Evolutionary conservation across 2,113 vertebrate species (phyloP), one percentile per base, ranked within the genome.

Genomic region (Planiliza haematocheilus): DNA sequence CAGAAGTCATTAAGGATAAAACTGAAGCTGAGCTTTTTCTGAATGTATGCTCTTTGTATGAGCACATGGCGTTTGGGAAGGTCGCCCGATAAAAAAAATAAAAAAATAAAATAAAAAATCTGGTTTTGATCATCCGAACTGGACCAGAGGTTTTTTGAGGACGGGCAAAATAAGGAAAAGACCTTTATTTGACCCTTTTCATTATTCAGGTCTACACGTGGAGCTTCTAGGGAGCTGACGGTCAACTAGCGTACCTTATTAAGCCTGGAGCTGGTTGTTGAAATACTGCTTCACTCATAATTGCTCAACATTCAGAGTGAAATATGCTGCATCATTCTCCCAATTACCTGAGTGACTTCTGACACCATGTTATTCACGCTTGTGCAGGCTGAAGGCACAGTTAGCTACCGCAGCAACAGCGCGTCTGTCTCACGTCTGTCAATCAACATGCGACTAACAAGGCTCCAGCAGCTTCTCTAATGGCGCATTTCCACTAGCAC

Each of bases 391-490:
- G n/a, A 37, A 16, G 11, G 13, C n/a, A 16, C 16, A 70, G 38
- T 8, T 24, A 70, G 0, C 72, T 61, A 36, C 57, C n/a, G n/a
- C 18, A 37, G 38, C 14, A 50, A 62, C 59, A 52, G 39, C 1
- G 24, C 1, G 30, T 3, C n/a, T n/a, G 39, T 67, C 52, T 64
- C 55, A 46, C 24, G 59, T 66, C 38, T 71, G 63, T 70, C 73
- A 64, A 38, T 70, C 64, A 61, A 74, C 60, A 60, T 41, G 8
- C 42, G 17, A 58, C 72, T 51, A 75, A 82, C 3, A 64, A 42
- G 18, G 63, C 39, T 60, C 66, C 64, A 67, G 24, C 56, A 48
- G 62, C n/a, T n/a, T n/a, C n/a, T n/a, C n/a, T n/a, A n/a, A n/a
- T n/a, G n/a, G n/a, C n/a, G n/a, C n/a, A n/a, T n/a, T n/a, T n/a